phyloP scores from a whole-genome alignment of 1,140 invertebrate species.

The Lycorma delicatula region DNA sequence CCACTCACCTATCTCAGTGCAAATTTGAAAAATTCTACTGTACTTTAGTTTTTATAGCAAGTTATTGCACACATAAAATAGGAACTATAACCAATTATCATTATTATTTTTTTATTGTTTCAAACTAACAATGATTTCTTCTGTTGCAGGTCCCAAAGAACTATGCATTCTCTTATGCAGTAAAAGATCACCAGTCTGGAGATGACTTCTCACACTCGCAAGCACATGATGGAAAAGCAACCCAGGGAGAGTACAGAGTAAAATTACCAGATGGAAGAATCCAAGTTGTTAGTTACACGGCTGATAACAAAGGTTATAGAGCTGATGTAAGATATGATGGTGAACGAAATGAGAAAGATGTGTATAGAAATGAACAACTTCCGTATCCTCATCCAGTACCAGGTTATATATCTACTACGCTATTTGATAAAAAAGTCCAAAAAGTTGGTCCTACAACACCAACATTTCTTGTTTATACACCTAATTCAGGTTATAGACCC shows the following conservation, averaged over 20 bases:
- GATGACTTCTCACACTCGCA: constrained; percentile 49
- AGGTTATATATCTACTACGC: neutral
- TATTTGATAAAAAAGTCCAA: neutral
- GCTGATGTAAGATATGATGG: constrained; percentile 45
- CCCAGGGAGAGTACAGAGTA: constrained; percentile 64
- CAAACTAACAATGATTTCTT: neutral
- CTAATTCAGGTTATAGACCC: neutral
- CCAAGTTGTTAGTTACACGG: constrained; percentile 49
- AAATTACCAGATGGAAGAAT: constrained; percentile 62
- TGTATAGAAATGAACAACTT: neutral
- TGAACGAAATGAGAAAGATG: constrained; percentile 4
- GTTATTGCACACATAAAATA: too few species aligned
- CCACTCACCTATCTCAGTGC: too few species aligned
- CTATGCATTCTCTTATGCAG: constrained; percentile 46
- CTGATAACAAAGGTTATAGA: constrained; percentile 46
- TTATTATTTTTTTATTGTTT: too few species aligned
- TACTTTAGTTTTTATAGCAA: too few species aligned
- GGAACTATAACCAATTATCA: too few species aligned
- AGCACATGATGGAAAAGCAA: constrained; percentile 42
- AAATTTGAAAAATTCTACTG: too few species aligned
- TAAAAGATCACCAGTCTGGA: constrained; percentile 43
- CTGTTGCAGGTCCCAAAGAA: constrained; percentile 34
- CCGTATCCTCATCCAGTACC: neutral
- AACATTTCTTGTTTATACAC: neutral
- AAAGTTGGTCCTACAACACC: neutral